These are phyloP conservation scores for Osmoderma eremita DNA, from an alignment of 2,888 invertebrate genomes.

Conservation along the genomic window DNA sequence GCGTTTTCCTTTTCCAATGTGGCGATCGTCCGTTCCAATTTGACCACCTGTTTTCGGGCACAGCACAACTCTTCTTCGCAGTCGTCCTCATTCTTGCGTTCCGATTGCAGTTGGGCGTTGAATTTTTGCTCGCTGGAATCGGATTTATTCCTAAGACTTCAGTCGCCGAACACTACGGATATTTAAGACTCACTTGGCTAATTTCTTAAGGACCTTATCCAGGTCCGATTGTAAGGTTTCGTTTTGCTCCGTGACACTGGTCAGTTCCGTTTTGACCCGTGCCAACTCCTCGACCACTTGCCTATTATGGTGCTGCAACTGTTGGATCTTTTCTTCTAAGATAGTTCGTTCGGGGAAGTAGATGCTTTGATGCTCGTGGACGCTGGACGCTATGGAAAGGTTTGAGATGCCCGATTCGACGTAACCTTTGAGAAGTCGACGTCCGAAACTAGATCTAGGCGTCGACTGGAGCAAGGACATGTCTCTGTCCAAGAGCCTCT, in stretches of 20 bases:
- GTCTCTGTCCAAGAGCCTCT: slow-evolving; percentile 20
- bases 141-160: too few relatives aligned
- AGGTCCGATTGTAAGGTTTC: slow-evolving; percentile 32
- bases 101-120: slow-evolving; percentile 30
- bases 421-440: slow-evolving; percentile 37
- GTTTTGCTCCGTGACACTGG: slow-evolving; percentile 27
- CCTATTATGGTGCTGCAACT: slow-evolving; percentile 38
- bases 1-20: slow-evolving; percentile 35
- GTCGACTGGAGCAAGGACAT: slow-evolving; percentile 35
- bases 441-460: slow-evolving; percentile 37
- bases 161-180: not conserved
- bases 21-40: slow-evolving; percentile 31
- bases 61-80: slow-evolving; percentile 34
- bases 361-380: slow-evolving; percentile 23
- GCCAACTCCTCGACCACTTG: slow-evolving; percentile 37
- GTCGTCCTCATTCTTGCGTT: slow-evolving; percentile 28
- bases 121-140: slow-evolving; percentile 38
- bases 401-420: slow-evolving; percentile 39
- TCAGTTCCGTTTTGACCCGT: slow-evolving; percentile 32
- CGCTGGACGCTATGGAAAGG: slow-evolving; percentile 26
- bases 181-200: slow-evolving; percentile 37
- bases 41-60: slow-evolving; percentile 31
- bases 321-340: slow-evolving; percentile 37
- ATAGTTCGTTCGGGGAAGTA: slow-evolving; percentile 31
- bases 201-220: slow-evolving; percentile 29